Evolutionary conservation across 2,888 invertebrate genomes (phyloP), one percentile per base, ranked within the genome.

Genomic region (Cacoxenus indagator): DNA sequence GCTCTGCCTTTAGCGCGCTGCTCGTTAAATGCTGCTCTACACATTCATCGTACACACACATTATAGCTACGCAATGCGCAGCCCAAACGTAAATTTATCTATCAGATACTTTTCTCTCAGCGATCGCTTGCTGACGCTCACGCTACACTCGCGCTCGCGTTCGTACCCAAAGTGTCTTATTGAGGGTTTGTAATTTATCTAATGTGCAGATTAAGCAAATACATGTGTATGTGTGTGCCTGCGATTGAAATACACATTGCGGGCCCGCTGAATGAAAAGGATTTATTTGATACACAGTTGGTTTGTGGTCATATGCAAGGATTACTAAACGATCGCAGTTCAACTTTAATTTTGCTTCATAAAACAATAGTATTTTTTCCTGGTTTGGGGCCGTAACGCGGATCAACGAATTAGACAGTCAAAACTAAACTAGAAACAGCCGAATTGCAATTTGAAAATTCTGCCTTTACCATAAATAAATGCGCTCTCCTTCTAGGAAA

Each of bases 51-150:
- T 37, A 27, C 29, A 57, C 54, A 22, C 57, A 26, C 57, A 57
- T 27, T 29, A 6, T 57, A 57, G 57, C 24, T 57, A 57, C 11
- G 29, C 27, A 27, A 9, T 17, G 2, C 19, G 22, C 17, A n/a
- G 48, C 8, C n/a, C n/a, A 54, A 22, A 54, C 54, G 19, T 54
- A 54, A 72, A 65, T 73, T 73, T 75, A 81, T 76, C 77, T 77
- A 65, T 62, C 69, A 81, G 74, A 78, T 72, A 82, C 81, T 71
- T 73, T 73, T 75, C 55, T 55, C 76, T 68, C 70, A 73, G 55
- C 76, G 79, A 80, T 80, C 79, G 26, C 22, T 51, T 11, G 11
- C 19, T 65, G 37, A 8, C 37, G 37, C 9, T 11, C 37, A 37
- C 37, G 37, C 9, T 14, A 37, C 14, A 11, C 8, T 37, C 14